Base-by-base conservation (phyloP, 2,888 invertebrate species). In the Elmis aenea region DNA sequence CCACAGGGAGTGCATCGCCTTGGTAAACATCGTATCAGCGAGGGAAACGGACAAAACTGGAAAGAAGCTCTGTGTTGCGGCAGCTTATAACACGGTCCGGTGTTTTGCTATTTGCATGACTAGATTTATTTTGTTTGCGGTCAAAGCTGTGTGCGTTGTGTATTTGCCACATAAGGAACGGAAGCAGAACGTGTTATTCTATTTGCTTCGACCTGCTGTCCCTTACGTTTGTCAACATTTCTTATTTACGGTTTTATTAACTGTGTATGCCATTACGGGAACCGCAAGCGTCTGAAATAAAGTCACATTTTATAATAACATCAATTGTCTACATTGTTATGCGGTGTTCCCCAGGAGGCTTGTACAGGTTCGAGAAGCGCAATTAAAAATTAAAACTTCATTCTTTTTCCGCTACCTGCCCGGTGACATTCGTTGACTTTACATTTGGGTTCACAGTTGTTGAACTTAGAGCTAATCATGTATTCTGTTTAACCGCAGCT, bases 111-210 rank as follows among this genome's bases (percentile, higher is more conserved):
- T 62, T 60, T 59, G 62, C 64, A 63, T 62, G 62, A 63, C 53
- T 52, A 60, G 56, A 54, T 61, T 62, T 60, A 61, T 59, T 58
- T 59, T 59, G 59, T 62, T 62, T 62, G 55, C 49, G 56, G 51
- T 50, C 47, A 46, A 51, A 55, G 57, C 52, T 54, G 55, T 52
- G 47, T 46, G 51, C 49, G 50, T 47, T 33, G 33, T 37, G n/a
- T n/a, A n/a, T n/a, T n/a, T n/a, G n/a, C n/a, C n/a, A 42, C 36
- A 38, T 44, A 43, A 51, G 45, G 45, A 18, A 18, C 8, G 18
- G 5, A 18, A 48, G 52, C 52, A 51, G 50, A 57, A 58, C 54
- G 57, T 57, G 57, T 59, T 59, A 62, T 61, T 60, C 58, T 54
- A 58, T 61, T 62, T 62, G 54, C 51, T 40, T 21, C 46, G 37